Evolutionary conservation across 2,888 invertebrate genomes (phyloP), one percentile per base, ranked within the genome.

Genomic region (Apotomis betuletana): DNA sequence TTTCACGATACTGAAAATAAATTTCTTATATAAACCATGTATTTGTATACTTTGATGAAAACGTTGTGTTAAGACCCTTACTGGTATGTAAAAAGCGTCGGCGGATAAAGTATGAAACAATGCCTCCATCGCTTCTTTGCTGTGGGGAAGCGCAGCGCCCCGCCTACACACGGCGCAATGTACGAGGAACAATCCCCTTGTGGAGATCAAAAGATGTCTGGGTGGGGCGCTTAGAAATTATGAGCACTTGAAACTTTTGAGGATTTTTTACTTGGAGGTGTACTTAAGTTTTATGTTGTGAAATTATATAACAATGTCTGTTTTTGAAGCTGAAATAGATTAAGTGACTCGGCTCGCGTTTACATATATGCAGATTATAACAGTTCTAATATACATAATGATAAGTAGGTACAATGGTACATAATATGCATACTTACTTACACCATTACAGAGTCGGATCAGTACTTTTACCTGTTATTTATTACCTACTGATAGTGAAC

Each of bases 31-130:
- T 41, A 41, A 6, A 6, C 5, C 41, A 3, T 6, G 6, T 6
- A 41, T 41, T 6, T 0, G 1, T 41, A 41, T 41, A 41, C 41
- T 41, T 6, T 5, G 3, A 0, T 41, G 41, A 41, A 6, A 41
- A 5, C 41, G 5, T 41, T 41, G 6, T 0, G 41, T 41, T 41
- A 15, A 2, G 46, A 41, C 15, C 54, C 44, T 64, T 41, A 41
- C 6, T 41, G 41, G 3, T 41, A 41, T 41, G 41, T 81, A 27
- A 2, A 2, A 27, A 27, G 27, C 80, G 81, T 81, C 83, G 74
- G 69, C 74, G 81, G 78, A 85, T 85, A 83, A 81, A 82, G 85
- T 84, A 87, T 85, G 27, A 82, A 85, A 80, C 81, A 82, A 80
- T 78, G 78, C 77, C 68, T 74, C 73, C 75, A 80, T 81, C 44